phyloP scores from a whole-genome alignment of 2,888 invertebrate species.

The Lymantria monacha region DNA sequence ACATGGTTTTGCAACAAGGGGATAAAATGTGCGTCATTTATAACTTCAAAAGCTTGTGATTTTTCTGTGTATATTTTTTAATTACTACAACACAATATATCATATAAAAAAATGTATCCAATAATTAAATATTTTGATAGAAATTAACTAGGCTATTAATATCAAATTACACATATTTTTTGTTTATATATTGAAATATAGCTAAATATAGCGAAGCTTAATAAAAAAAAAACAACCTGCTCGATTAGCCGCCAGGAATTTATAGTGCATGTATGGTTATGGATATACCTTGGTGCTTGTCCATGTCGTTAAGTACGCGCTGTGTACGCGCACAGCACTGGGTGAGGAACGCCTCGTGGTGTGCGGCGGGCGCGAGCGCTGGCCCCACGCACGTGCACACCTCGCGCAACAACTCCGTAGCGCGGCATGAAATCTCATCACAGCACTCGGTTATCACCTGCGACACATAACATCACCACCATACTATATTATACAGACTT shows the following conservation, averaged over 20 bases:
- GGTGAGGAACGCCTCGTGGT: slow-evolving; percentile 95
- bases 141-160: too few relatives aligned
- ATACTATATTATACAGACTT: background rate
- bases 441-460: slow-evolving; percentile 93
- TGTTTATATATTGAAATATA: too few relatives aligned
- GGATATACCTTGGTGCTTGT: slow-evolving; percentile 61
- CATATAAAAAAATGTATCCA: too few relatives aligned
- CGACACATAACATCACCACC: background rate
- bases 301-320: slow-evolving; percentile 92
- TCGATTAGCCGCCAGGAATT: too few relatives aligned
- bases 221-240: too few relatives aligned
- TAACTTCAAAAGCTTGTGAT: too few relatives aligned
- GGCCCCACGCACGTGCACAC: slow-evolving; percentile 97
- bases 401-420: slow-evolving; percentile 94
- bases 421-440: slow-evolving; percentile 96
- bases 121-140: too few relatives aligned
- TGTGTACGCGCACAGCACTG: slow-evolving; percentile 95
- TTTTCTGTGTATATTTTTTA: too few relatives aligned
- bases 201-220: too few relatives aligned
- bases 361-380: slow-evolving; percentile 89
- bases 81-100: too few relatives aligned
- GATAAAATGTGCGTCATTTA: too few relatives aligned
- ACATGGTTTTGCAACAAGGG: too few relatives aligned
- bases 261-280: background rate
- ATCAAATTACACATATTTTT: background rate